Conservation (phyloP, 2,113 vertebrate species). For the Chionodraco myersi region DNA sequence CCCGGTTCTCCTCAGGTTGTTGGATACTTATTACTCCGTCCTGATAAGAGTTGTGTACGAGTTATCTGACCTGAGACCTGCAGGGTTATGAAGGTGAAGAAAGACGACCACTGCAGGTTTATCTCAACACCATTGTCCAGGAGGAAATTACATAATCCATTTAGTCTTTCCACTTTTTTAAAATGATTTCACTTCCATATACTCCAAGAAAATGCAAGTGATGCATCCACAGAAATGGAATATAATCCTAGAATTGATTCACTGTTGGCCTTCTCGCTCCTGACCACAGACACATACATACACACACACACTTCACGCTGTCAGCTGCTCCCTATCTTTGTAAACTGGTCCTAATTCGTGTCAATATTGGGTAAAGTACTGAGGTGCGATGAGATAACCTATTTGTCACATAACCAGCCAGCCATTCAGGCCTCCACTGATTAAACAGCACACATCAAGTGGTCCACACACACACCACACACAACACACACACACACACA, state of each 20-base stretch:
- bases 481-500: conserved; percentile 33
- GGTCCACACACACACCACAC: conserved; percentile 13
- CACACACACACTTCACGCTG: conserved; percentile 27
- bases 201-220: background rate
- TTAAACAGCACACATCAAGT: conserved; percentile 77
- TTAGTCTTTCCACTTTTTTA: background rate
- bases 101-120: conserved; percentile 16
- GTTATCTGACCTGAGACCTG: conserved; percentile 59
- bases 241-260: background rate
- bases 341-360: conserved; percentile 84
- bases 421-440: conserved; percentile 81
- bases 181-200: background rate
- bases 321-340: conserved; percentile 74
- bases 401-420: conserved; percentile 85
- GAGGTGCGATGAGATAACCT: conserved; percentile 82
- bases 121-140: conserved; percentile 2
- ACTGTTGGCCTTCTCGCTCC: background rate
- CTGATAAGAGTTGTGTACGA: conserved; percentile 66
- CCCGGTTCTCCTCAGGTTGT: conserved; percentile 68
- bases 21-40: conserved; percentile 75
- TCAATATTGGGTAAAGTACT: conserved; percentile 87
- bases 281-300: background rate
- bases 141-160: background rate
- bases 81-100: conserved; percentile 36
- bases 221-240: background rate